These are phyloP conservation scores for Frankliniella fusca DNA, from an alignment of 2,888 invertebrate genomes.

Conservation along the genomic window DNA sequence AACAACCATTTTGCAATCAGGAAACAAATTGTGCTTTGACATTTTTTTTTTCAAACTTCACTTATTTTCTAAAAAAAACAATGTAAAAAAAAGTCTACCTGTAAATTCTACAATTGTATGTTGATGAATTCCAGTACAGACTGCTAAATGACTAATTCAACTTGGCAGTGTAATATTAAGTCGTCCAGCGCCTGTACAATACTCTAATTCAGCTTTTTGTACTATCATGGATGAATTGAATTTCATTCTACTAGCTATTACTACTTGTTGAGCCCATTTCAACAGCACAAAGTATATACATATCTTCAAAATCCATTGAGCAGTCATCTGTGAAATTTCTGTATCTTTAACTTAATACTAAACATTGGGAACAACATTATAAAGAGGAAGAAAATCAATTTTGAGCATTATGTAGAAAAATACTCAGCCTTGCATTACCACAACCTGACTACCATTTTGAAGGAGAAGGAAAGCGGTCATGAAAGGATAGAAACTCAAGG, in stretches of 20 bases:
- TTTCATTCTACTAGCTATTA: constrained; percentile 21
- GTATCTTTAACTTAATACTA: constrained; percentile 16
- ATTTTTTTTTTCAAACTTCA: neutral
- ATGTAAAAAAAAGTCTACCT: constrained; percentile 18
- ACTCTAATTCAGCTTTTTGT: constrained; percentile 22
- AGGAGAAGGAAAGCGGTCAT: constrained; percentile 26
- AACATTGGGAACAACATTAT: constrained; percentile 20
- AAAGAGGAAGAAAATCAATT: constrained; percentile 25
- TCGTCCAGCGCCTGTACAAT: constrained; percentile 16
- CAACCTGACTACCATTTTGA: constrained; percentile 24
- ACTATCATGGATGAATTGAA: constrained; percentile 16
- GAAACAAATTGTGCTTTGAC: constrained; percentile 15
- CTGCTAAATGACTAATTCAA: constrained; percentile 26
- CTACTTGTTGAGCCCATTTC: constrained; percentile 22
- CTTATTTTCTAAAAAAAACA: constrained; percentile 25
- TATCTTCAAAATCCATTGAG: constrained; percentile 20
- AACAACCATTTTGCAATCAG: neutral
- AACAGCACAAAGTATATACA: constrained; percentile 16
- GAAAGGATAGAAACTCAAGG: constrained; percentile 13
- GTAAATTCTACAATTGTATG: constrained; percentile 12
- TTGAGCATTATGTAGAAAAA: constrained; percentile 26
- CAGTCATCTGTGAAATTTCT: constrained; percentile 22
- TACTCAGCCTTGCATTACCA: constrained; percentile 24
- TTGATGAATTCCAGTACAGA: constrained; percentile 16
- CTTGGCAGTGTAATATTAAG: constrained; percentile 26